Percentiles rank a stretch among this genome's conserved stretches.
Conservation (phyloP, 2,888 invertebrate species). For the Heliconius sara region DNA sequence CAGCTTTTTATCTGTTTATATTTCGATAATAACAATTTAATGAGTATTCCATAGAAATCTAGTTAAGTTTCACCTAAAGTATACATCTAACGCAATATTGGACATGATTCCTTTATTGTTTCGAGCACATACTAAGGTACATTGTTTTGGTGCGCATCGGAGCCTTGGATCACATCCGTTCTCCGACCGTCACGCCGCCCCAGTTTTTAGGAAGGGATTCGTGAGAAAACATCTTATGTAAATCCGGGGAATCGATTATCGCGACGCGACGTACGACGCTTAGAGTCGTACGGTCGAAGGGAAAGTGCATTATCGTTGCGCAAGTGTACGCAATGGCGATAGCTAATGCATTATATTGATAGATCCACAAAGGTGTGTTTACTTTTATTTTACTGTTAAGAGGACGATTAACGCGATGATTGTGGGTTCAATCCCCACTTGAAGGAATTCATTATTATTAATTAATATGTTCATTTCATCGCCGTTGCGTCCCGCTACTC, state of each 20-base stretch:
- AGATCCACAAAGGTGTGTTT: conserved; percentile 7
- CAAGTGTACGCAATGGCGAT: conserved; percentile 56
- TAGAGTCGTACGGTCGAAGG: conserved; percentile 60
- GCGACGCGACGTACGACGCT: conserved; percentile 61
- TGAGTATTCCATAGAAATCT: not conserved
- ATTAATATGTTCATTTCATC: too few relatives aligned
- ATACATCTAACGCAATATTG: conserved; percentile 18
- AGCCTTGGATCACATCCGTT: conserved; percentile 76
- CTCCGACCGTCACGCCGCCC: conserved; percentile 71
- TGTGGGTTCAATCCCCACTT: too few relatives aligned
- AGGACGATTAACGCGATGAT: too few relatives aligned
- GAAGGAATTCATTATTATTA: too few relatives aligned
- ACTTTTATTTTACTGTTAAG: not conserved
- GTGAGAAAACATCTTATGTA: conserved; percentile 80
- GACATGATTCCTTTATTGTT: conserved; percentile 18
- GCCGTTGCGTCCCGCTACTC: too few relatives aligned
- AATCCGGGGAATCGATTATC: conserved; percentile 79
- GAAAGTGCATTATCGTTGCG: conserved; percentile 77
- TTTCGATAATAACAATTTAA: not conserved
- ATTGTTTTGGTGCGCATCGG: conserved; percentile 46
- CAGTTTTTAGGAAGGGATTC: conserved; percentile 72
- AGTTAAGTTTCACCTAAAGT: not conserved
- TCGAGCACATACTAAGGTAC: conserved; percentile 8
- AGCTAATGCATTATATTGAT: conserved; percentile 42
- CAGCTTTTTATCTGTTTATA: not conserved